Percentiles rank a stretch among this genome's conserved stretches.
phyloP scores from a whole-genome alignment of 2,888 invertebrate genomes.

The Spialia ferax region DNA sequence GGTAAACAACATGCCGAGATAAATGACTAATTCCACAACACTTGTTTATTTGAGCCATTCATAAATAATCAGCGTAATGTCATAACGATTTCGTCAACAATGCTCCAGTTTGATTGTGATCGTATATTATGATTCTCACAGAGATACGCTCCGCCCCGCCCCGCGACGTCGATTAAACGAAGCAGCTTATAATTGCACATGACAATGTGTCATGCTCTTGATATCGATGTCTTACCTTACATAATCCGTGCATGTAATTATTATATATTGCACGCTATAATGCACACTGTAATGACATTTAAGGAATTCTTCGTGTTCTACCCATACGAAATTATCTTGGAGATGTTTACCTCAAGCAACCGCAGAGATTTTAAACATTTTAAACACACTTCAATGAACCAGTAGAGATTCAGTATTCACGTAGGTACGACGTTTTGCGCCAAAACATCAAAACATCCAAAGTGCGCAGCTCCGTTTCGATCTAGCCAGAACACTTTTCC shows the following conservation, averaged over 20 bases:
- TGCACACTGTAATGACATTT: neutral
- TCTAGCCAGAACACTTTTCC: too few species aligned
- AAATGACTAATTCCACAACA: slow-evolving; percentile 85
- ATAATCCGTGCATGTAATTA: slow-evolving; percentile 20
- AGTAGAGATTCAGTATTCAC: too few species aligned
- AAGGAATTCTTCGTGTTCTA: neutral
- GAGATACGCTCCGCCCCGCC: slow-evolving; percentile 28
- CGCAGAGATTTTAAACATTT: too few species aligned
- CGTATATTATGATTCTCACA: slow-evolving; percentile 22
- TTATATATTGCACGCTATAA: neutral
- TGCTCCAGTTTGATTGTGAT: slow-evolving; percentile 30
- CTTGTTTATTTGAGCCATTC: slow-evolving; percentile 78
- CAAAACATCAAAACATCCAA: too few species aligned
- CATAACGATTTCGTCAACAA: slow-evolving; percentile 65
- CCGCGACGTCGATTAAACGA: slow-evolving; percentile 24
- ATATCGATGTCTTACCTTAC: slow-evolving; percentile 21
- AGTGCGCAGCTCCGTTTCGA: too few species aligned
- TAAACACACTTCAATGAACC: too few species aligned
- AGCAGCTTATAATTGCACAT: slow-evolving; percentile 25
- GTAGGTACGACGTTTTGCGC: too few species aligned
- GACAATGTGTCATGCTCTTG: slow-evolving; percentile 29
- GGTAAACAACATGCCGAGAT: slow-evolving; percentile 85
- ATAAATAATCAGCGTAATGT: slow-evolving; percentile 79
- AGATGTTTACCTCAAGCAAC: neutral
- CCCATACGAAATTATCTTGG: neutral